Base-by-base conservation (phyloP, 2,888 invertebrate genomes). In the Buathra laborator region DNA sequence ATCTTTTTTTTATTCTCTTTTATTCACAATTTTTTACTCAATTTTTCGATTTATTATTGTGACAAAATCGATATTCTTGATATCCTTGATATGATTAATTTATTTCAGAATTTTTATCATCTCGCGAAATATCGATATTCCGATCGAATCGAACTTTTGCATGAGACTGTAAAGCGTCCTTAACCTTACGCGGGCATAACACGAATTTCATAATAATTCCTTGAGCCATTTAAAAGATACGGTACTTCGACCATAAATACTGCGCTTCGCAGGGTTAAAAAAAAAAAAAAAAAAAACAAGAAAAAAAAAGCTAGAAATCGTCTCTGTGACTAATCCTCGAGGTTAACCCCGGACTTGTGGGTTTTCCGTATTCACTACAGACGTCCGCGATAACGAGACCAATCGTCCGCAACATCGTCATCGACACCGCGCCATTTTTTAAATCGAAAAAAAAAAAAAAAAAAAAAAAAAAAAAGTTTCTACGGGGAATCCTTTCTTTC, bases 261-360 rank as follows among this genome's bases (percentile, higher is more conserved):
- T 12, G 46, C 10, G 46, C 53, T 53, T 53, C 53, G n/a, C 7
- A 53, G 53, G 53, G 16, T 16, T 53, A 16, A 53, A 12, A 12
- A 29, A 59, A 24, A 24, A 12, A 24, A 24, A n/a, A n/a, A n/a
- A n/a, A n/a, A n/a, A 24, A 24, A 24, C 4, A 19, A 16, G 1
- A 16, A 16, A 56, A 24, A 56, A 19, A 10, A 12, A 24, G 5
- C 3, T 29, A 32, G 59, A 59, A 59, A 59, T 32, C 32, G 1
- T 59, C 59, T 29, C 59, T 29, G 59, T 59, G 59, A 59, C 59
- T 32, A 32, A 59, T 59, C 32, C 59, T 0, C 59, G 59, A 59
- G 59, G 59, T 59, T 59, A 12, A 14, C 14, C 59, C 32, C 3
- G 5, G 32, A 59, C 29, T 59, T 32, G 32, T 59, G 59, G 59